Percentiles rank a stretch among this genome's conserved stretches.
These are phyloP conservation scores for Enoplosus armatus DNA, from an alignment of 2,797 vertebrate species.

Conservation along the genomic window DNA sequence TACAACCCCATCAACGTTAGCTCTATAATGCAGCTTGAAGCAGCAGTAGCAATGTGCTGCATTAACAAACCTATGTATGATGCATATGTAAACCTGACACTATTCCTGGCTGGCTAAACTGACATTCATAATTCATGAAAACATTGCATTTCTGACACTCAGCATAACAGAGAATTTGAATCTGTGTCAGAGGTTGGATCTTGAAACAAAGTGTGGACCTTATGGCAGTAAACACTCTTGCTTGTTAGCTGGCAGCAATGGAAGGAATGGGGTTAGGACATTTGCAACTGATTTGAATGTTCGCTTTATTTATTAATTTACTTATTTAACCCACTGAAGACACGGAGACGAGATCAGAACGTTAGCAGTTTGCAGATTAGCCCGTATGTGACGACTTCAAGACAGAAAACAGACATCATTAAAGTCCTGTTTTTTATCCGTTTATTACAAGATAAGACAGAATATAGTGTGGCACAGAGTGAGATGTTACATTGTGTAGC, in stretches of 20 bases:
- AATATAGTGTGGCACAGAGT: not conserved
- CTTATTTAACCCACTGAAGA: slow-evolving; percentile 8
- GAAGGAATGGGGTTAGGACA: slow-evolving; percentile 1
- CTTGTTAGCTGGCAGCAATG: slow-evolving; percentile 9
- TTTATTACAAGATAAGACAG: not conserved
- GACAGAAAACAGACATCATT: not conserved
- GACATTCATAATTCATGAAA: slow-evolving; percentile 72
- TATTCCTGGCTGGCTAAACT: slow-evolving; percentile 49
- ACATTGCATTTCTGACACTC: slow-evolving; percentile 52
- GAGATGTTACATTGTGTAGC: not conserved
- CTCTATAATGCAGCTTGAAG: slow-evolving; percentile 1
- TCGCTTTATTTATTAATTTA: not conserved
- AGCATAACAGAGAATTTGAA: slow-evolving; percentile 52
- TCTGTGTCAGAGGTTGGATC: slow-evolving; percentile 51
- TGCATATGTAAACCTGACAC: slow-evolving; percentile 39
- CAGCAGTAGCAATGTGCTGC: not conserved
- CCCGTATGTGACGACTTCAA: not conserved
- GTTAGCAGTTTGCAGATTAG: not conserved
- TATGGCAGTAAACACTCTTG: not conserved
- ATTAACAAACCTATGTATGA: slow-evolving; percentile 16
- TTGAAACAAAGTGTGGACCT: slow-evolving; percentile 36
- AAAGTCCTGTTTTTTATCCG: not conserved
- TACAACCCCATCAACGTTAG: slow-evolving; percentile 9
- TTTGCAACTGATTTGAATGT: slow-evolving; percentile 4
- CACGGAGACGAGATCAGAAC: not conserved